Evolutionary conservation across 2,888 invertebrate species (phyloP), one percentile per base, ranked within the genome.

Genomic region (Nephrocerus scutellatus): DNA sequence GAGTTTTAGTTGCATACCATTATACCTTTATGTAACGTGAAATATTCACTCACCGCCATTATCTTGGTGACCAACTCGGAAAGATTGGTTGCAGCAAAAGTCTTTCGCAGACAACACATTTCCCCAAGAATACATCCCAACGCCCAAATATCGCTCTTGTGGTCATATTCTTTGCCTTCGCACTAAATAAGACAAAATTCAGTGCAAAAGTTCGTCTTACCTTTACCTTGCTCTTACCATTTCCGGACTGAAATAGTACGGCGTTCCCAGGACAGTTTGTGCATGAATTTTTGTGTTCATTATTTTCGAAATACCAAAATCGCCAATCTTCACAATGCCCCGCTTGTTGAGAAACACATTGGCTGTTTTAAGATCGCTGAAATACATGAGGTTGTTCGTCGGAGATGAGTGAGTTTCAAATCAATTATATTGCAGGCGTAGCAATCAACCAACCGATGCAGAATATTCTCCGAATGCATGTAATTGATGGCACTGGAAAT

Each of bases 61-160:
- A 84, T 84, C 66, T 82, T 82, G 44, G 80, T 78, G 21, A 84
- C 81, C 16, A 84, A 63, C 19, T 80, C 79, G 4, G 83, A 81
- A 13, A 84, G 67, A 65, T 80, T 84, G 22, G 78, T 74, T 1
- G 81, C 83, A 46, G 82, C 80, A 63, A 84, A 84, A 2, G 83
- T 78, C 61, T 79, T 81, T 54, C 77, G 76, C 15, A 82, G 66
- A 53, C 80, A 78, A 15, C 79, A 76, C 73, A 84, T 77, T 64
- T 84, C 84, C 54, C 84, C 83, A 26, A 85, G 65, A 51, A 84
- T 80, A 60, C 84, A 85, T 10, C 83, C 82, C 39, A 84, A 61
- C 1, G 84, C 82, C 84, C 84, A 85, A 47, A 84, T 78, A 57
- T 84, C 84, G 22, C 82, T 81, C 60, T 84, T 84, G 54, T 80